phyloP scores from a whole-genome alignment of 53 echinoderm and acorn worm species.

The Astropecten irregularis region DNA sequence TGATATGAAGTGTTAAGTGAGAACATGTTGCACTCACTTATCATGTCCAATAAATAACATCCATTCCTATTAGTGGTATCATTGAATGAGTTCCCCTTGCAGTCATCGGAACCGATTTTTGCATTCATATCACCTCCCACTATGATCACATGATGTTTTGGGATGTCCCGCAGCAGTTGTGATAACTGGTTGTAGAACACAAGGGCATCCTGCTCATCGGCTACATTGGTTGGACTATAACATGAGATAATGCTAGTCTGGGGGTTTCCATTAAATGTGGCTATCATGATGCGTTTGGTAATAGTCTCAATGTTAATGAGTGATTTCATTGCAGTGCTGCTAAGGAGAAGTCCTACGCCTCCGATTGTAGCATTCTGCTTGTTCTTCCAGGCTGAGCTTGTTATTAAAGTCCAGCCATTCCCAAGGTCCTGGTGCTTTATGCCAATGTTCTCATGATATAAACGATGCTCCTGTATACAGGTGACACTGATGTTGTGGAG shows the following conservation, averaged over 20 bases:
- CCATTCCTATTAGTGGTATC: neutral
- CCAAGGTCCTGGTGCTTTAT: no score
- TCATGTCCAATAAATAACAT: neutral
- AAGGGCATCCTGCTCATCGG: no score
- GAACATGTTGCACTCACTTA: neutral
- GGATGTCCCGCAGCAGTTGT: neutral
- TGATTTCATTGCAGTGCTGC: conserved; percentile 4
- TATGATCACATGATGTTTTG: no score
- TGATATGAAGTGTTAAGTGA: neutral
- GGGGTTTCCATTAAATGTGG: no score
- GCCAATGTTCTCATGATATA: no score
- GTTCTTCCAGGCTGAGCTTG: conserved; percentile 9
- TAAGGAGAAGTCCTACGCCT: conserved; percentile 5
- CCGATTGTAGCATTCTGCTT: neutral
- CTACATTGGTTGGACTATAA: neutral
- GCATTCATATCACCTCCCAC: no score
- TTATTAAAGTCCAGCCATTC: neutral
- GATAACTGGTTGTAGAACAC: neutral
- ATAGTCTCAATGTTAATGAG: neutral
- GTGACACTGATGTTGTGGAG: conserved; percentile 1
- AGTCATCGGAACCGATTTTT: no score
- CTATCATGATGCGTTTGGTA: no score
- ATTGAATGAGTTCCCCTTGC: neutral
- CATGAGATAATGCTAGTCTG: neutral
- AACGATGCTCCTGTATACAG: neutral